These are phyloP conservation scores for Dryomyza anilis DNA, from an alignment of 2,888 invertebrate species.

Conservation along the genomic window DNA sequence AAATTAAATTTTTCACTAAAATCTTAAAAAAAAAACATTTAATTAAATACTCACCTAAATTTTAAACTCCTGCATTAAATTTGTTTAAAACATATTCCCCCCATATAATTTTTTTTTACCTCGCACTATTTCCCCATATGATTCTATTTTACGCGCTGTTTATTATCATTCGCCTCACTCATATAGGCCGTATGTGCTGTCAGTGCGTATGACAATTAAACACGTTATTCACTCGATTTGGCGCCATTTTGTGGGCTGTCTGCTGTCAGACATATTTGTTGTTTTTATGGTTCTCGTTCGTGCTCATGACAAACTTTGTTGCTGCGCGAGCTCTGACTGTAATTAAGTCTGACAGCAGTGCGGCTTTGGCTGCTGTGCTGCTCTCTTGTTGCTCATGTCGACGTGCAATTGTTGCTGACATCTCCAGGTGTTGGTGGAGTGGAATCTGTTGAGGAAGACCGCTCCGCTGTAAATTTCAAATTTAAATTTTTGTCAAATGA, in stretches of 20 bases:
- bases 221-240: slow-evolving; percentile 10
- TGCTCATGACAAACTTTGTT: not conserved
- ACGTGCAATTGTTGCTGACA: too few relatives aligned
- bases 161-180: not conserved
- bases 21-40: too few relatives aligned
- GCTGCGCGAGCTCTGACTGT: not conserved
- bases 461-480: too few relatives aligned
- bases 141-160: not conserved
- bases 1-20: too few relatives aligned
- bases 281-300: not conserved
- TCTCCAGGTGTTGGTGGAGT: too few relatives aligned
- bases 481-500: not conserved
- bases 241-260: not conserved
- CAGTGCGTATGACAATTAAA: slow-evolving; percentile 7
- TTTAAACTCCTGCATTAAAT: not conserved
- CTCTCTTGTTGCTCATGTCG: too few relatives aligned
- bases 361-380: not conserved
- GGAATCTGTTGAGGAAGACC: too few relatives aligned
- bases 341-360: not conserved
- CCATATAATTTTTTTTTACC: not conserved
- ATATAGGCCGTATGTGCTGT: not conserved
- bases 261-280: not conserved
- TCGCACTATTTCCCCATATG: not conserved
- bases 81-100: not conserved
- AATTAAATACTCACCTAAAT: too few relatives aligned